Evolutionary conservation across 2,888 invertebrate genomes (phyloP).

Genomic region (Erynnis tages): DNA sequence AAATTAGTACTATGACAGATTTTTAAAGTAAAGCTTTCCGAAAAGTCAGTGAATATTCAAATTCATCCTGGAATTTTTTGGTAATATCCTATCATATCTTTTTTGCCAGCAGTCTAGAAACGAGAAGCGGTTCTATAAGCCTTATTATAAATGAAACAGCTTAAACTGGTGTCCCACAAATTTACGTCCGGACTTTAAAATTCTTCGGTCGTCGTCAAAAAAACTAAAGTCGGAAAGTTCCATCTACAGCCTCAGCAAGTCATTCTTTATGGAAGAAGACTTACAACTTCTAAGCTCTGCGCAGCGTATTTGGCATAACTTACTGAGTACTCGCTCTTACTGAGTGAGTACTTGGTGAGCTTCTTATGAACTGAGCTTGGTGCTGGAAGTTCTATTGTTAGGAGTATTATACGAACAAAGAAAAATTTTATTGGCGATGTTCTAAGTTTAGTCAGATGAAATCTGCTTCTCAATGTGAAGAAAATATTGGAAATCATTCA

Average conservation of each 20-base stretch:
- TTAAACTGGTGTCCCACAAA: slow-evolving; percentile 12
- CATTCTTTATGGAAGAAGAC: slow-evolving; percentile 26
- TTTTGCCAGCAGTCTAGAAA: not conserved
- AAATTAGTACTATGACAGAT: no score
- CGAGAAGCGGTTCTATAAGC: not conserved
- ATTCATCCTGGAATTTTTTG: no score
- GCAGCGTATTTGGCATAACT: slow-evolving; percentile 37
- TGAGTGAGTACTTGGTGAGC: slow-evolving; percentile 34
- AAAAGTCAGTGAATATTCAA: no score
- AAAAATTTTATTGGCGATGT: not conserved
- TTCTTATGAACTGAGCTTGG: not conserved
- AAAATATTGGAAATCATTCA: no score
- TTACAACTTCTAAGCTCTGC: slow-evolving; percentile 36
- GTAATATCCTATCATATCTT: not conserved
- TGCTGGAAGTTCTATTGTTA: not conserved
- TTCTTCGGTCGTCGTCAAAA: slow-evolving; percentile 20
- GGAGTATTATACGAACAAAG: not conserved
- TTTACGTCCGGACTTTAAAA: slow-evolving; percentile 4
- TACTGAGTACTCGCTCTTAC: slow-evolving; percentile 35
- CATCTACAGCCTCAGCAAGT: slow-evolving; percentile 10
- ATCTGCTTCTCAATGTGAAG: no score
- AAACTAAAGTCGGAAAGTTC: not conserved
- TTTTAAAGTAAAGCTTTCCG: not conserved
- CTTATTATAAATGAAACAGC: slow-evolving; percentile 9
- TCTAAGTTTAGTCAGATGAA: no score